Percentiles rank a stretch among this genome's conserved stretches.
Evolutionary conservation across 2,113 vertebrate species (phyloP).

Genomic region (Lethenteron camtschaticum): DNA sequence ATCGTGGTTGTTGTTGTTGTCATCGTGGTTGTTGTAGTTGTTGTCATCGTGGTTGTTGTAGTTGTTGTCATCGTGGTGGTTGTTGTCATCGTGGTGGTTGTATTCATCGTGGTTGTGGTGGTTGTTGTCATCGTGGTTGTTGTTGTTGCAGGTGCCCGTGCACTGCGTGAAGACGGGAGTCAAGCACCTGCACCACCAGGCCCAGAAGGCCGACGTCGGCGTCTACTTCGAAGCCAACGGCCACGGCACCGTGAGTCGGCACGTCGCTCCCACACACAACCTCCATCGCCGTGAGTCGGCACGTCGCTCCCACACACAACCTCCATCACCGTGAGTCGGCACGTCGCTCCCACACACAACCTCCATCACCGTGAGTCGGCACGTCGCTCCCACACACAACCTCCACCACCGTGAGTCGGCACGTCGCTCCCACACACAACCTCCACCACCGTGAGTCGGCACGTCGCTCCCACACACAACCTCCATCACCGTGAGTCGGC

Average conservation of each 20-base stretch:
- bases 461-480: no score
- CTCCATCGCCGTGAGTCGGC: slow-evolving; percentile 48
- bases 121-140: not conserved
- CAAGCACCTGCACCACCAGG: slow-evolving; percentile 75
- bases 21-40: no score
- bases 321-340: slow-evolving; percentile 38
- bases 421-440: no score
- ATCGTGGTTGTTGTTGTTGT: no score
- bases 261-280: no score
- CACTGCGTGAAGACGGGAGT: slow-evolving; percentile 79
- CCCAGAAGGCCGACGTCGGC: slow-evolving; percentile 65
- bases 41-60: accelerated
- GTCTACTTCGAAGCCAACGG: slow-evolving; percentile 96
- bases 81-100: no score
- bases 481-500: slow-evolving; percentile 38
- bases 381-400: no score
- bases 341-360: no score
- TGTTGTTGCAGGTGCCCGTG: slow-evolving; percentile 40
- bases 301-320: no score
- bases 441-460: slow-evolving; percentile 38
- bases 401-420: slow-evolving; percentile 38
- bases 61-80: accelerated
- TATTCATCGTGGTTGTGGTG: no score
- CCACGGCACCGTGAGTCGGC: slow-evolving; percentile 64
- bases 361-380: slow-evolving; percentile 38